Evolutionary conservation across 2,888 invertebrate genomes (phyloP), one percentile per base, ranked within the genome.

Genomic region (Lepidochitona cinerea): DNA sequence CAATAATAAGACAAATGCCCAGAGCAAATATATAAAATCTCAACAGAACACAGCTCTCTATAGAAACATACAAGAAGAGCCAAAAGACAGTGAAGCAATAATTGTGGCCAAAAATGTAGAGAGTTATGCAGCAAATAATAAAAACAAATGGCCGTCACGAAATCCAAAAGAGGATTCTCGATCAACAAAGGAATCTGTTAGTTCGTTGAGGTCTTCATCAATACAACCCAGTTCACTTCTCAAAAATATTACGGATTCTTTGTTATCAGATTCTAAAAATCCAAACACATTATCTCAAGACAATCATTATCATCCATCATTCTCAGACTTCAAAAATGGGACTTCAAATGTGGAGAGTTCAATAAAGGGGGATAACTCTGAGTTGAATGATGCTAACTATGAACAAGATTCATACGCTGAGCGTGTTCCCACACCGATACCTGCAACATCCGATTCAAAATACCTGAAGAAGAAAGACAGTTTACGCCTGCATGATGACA

Each of bases 21-120:
- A 82, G 52, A 85, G 85, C 75, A 87, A 87, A 80, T 85, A 83
- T 71, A 76, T 85, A 23, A 87, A 87, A 77, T 86, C 59, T 26
- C 59, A 59, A 26, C 59, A 59, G 59, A 59, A 59, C 32, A 59
- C 23, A 26, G 59, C 59, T 7, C 26, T 59, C 4, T 59, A 59
- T 26, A 59, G 29, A 26, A 59, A 59, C 9, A 59, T 59, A 59
- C 59, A 59, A 9, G 41, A 41, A 41, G 81, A 83, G 59, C 82
- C 83, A 0, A 85, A 83, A 74, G 81, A 79, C 70, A 85, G 82
- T 68, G 83, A 79, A 32, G 64, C 29, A 29, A 69, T 36, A 59
- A 7, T 37, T 18, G 59, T 59, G 9, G 59, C 59, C 23, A 59
- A 26, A 32, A 59, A 59, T 29, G 59, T 59, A 14, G 12, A 26